These are phyloP conservation scores for Teleopsis dalmanni DNA, from an alignment of 1,140 invertebrate genomes.

Conservation along the genomic window DNA sequence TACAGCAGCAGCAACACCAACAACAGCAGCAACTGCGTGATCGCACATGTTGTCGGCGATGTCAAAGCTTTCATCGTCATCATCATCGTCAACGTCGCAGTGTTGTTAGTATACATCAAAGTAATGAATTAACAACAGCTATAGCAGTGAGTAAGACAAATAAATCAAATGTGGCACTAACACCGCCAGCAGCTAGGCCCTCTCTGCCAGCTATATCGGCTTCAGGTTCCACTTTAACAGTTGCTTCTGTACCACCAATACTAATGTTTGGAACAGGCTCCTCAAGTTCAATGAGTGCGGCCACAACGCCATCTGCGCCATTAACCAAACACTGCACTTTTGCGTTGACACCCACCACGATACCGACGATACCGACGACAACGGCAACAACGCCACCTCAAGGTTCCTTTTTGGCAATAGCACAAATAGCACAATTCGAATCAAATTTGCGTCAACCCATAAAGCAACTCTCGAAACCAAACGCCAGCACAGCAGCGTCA, in stretches of 20 bases:
- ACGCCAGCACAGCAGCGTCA: slow-evolving; percentile 20
- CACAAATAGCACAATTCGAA: too few species aligned
- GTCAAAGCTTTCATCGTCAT: slow-evolving; percentile 41
- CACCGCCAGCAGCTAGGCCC: slow-evolving; percentile 4
- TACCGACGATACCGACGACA: slow-evolving; percentile 10
- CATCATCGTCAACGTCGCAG: slow-evolving; percentile 30
- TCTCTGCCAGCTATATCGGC: slow-evolving; percentile 17
- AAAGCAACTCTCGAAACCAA: too few species aligned
- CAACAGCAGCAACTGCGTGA: slow-evolving; percentile 20
- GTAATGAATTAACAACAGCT: slow-evolving; percentile 5
- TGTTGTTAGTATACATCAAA: neutral
- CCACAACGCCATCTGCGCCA: slow-evolving; percentile 22
- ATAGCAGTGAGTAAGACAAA: slow-evolving; percentile 3
- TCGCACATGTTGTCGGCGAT: slow-evolving; percentile 31
- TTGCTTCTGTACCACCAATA: slow-evolving; percentile 28
- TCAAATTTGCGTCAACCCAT: too few species aligned
- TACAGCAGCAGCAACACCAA: slow-evolving; percentile 26
- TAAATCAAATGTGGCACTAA: slow-evolving; percentile 9
- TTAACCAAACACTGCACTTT: slow-evolving; percentile 24
- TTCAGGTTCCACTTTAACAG: slow-evolving; percentile 29
- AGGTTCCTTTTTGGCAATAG: slow-evolving; percentile 9
- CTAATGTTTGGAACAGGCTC: slow-evolving; percentile 14
- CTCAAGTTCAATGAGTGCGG: slow-evolving; percentile 22
- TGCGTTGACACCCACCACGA: slow-evolving; percentile 20
- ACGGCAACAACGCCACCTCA: too few species aligned